A percentile compares a stretch with the other conserved stretches of the same genome.
These are phyloP conservation scores for Catharus minimus DNA, from an alignment of 2,113 vertebrate species.

Conservation along the genomic window DNA sequence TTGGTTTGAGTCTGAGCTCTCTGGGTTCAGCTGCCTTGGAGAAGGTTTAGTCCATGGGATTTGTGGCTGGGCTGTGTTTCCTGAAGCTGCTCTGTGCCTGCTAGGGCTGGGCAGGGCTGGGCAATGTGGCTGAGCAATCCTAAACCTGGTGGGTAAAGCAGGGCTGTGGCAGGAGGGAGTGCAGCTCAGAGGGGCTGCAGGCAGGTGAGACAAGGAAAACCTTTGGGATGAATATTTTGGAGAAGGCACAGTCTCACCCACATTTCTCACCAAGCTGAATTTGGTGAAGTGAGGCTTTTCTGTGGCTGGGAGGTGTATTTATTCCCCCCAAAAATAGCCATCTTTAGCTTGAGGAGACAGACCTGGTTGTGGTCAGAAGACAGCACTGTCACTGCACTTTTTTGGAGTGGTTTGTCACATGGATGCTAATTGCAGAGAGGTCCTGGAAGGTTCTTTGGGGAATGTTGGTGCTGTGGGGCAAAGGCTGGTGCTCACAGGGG, in stretches of 20 bases:
- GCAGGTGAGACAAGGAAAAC: not conserved
- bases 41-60: rapidly evolving
- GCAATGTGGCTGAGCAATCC: not conserved
- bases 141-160: not conserved
- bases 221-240: not conserved
- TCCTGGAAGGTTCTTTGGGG: not conserved
- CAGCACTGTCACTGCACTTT: not conserved
- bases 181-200: not conserved
- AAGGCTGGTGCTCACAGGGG: not conserved
- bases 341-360: not conserved
- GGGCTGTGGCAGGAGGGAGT: not conserved
- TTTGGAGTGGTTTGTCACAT: not conserved
- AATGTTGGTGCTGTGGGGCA: not conserved
- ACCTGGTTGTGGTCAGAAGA: not conserved
- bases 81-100: not conserved
- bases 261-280: not conserved
- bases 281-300: not conserved
- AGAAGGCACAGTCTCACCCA: rapidly evolving
- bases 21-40: not conserved
- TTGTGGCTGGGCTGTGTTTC: not conserved
- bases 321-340: not conserved
- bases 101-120: not conserved
- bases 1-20: rapidly evolving
- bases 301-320: not conserved
- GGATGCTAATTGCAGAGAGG: not conserved